Percentiles rank a stretch among this genome's conserved stretches.
Conservation (phyloP, 2,113 vertebrate species). For the Ancistrus triradiatus region DNA sequence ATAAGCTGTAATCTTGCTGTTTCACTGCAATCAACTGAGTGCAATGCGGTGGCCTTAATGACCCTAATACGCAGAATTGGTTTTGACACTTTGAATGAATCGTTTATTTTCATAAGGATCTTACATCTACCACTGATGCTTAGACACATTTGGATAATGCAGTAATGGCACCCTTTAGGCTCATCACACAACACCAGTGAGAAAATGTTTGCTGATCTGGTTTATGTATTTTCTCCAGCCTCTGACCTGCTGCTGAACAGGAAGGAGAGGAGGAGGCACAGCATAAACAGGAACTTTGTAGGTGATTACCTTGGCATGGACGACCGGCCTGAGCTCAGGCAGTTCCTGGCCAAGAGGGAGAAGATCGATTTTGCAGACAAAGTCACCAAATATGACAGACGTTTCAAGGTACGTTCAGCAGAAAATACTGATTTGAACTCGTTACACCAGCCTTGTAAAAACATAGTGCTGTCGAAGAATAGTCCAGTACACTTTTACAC, state of each 20-base stretch:
- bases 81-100: no score
- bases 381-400: conserved; percentile 87
- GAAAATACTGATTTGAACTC: neutral
- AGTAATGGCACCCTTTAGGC: neutral
- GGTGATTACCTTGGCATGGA: conserved; percentile 98
- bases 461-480: neutral
- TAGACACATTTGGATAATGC: neutral
- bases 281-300: conserved; percentile 95
- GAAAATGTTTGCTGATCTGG: neutral
- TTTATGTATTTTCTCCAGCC: conserved; percentile 60
- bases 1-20: no score
- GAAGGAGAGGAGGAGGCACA: conserved; percentile 91
- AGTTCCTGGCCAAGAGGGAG: conserved; percentile 90
- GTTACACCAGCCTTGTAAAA: neutral
- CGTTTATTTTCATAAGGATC: no score
- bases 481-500: neutral
- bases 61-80: no score
- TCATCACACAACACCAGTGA: neutral
- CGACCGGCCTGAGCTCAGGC: conserved; percentile 85
- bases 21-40: neutral
- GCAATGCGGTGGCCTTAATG: no score
- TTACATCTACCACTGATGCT: no score
- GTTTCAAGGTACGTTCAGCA: conserved; percentile 82
- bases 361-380: conserved; percentile 95
- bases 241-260: conserved; percentile 91